These are phyloP conservation scores for Coendou prehensilis DNA, from an alignment of 2,797 vertebrate genomes.

Conservation along the genomic window DNA sequence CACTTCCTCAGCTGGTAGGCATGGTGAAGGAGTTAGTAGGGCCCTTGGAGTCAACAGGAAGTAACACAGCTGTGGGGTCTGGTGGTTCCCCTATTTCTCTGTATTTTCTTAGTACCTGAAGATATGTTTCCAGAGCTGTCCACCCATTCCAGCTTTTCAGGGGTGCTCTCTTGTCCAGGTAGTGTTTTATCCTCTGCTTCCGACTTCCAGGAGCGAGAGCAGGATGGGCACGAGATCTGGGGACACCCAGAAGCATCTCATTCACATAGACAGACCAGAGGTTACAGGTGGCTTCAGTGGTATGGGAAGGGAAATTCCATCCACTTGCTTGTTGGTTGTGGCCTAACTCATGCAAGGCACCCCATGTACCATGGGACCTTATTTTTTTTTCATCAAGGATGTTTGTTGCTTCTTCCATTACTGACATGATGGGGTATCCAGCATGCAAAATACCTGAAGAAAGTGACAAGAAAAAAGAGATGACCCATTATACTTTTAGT, in stretches of 20 bases:
- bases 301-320: constrained; percentile 92
- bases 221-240: constrained; percentile 86
- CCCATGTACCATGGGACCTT: constrained; percentile 88
- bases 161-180: constrained; percentile 82
- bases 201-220: constrained; percentile 60
- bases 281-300: constrained; percentile 94
- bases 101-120: constrained; percentile 89
- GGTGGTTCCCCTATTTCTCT: background rate
- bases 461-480: constrained; percentile 36
- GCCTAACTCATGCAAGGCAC: constrained; percentile 92
- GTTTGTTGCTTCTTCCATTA: constrained; percentile 43
- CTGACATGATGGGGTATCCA: constrained; percentile 92
- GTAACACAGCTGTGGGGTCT: too few species aligned
- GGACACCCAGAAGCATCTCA: constrained; percentile 90
- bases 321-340: constrained; percentile 92
- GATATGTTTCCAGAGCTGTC: constrained; percentile 93
- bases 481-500: accelerated
- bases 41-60: background rate
- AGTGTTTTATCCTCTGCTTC: constrained; percentile 71
- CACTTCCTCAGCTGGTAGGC: background rate
- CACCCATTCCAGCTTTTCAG: constrained; percentile 88
- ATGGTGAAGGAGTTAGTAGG: background rate
- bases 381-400: constrained; percentile 79
- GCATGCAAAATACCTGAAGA: constrained; percentile 92
- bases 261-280: constrained; percentile 94